Conservation (phyloP, 2,113 vertebrate genomes). For the Illadopsis cleaveri region DNA sequence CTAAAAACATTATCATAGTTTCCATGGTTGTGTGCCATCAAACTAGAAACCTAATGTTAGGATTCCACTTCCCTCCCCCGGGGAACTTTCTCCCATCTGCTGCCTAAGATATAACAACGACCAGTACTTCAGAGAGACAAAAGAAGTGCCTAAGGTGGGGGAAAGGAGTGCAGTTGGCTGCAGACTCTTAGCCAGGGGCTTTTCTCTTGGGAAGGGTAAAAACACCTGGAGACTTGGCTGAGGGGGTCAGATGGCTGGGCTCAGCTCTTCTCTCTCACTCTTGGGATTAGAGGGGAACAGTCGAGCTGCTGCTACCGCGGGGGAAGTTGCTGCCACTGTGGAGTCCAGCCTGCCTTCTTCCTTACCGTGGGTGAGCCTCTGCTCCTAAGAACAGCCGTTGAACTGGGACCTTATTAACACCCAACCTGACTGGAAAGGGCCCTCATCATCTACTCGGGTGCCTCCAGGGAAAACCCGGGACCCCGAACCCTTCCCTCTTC, state of each 20-base stretch:
- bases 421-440: neutral
- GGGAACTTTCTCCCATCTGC: neutral
- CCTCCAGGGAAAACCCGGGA: neutral
- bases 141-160: neutral
- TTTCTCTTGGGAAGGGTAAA: neutral
- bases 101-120: neutral
- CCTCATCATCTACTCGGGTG: neutral
- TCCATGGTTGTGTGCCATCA: neutral
- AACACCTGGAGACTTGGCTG: neutral
- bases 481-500: accelerated
- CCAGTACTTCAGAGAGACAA: neutral
- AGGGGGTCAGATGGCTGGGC: too few species aligned
- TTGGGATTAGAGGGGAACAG: neutral
- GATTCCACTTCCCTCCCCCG: accelerated
- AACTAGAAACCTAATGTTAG: neutral
- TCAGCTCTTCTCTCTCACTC: neutral
- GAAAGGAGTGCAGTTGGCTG: neutral
- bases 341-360: neutral
- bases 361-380: neutral
- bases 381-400: neutral
- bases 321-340: neutral
- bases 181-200: neutral
- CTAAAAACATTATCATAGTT: neutral
- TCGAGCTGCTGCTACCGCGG: accelerated
- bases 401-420: neutral